Evolutionary conservation across 2,888 invertebrate species (phyloP).

Genomic region (Euspilapteryx auroguttella): DNA sequence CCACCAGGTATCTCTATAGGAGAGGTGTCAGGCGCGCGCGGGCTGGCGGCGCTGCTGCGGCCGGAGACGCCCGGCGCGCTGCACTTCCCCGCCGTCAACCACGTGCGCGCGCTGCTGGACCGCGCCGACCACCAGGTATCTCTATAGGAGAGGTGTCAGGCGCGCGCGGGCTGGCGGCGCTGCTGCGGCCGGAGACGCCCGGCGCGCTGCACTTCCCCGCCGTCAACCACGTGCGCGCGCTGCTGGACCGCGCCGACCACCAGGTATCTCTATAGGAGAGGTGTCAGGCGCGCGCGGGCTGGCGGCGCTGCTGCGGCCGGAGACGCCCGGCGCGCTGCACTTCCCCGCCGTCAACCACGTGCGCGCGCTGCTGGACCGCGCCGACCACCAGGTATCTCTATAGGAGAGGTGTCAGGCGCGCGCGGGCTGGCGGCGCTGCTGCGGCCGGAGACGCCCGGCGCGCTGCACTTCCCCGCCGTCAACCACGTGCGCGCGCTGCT

Average conservation of each 20-base stretch:
- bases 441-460: too few relatives aligned
- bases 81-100: conserved; percentile 90
- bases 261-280: too few relatives aligned
- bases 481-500: too few relatives aligned
- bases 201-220: conserved; percentile 88
- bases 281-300: too few relatives aligned
- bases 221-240: conserved; percentile 88
- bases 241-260: conserved; percentile 39
- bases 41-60: conserved; percentile 86
- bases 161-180: conserved; percentile 85
- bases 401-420: too few relatives aligned
- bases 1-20: conserved; percentile 61
- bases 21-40: conserved; percentile 82
- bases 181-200: conserved; percentile 80
- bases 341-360: too few relatives aligned
- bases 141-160: conserved; percentile 86
- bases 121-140: background rate
- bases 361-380: conserved; percentile 47
- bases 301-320: too few relatives aligned
- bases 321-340: too few relatives aligned
- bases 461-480: too few relatives aligned
- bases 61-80: conserved; percentile 81
- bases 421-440: too few relatives aligned
- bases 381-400: conserved; percentile 37
- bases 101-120: conserved; percentile 80